These are phyloP conservation scores for Olivierus martensii DNA, from an alignment of 1,140 invertebrate genomes.

Conservation along the genomic window DNA sequence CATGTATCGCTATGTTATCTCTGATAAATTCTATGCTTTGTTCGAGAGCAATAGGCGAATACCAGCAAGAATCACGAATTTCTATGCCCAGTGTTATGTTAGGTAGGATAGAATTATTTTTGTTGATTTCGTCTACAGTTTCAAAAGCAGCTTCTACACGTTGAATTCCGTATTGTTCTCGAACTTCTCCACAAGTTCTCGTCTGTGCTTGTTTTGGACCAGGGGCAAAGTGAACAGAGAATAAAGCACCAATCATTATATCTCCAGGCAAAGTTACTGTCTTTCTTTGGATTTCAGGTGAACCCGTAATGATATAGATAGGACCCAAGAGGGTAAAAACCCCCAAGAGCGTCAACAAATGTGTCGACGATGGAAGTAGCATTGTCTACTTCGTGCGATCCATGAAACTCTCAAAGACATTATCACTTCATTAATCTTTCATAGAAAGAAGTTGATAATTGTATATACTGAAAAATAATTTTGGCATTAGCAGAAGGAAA, in stretches of 20 bases:
- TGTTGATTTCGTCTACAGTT: conserved; percentile 42
- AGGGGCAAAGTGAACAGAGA: conserved; percentile 56
- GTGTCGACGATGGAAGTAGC: no score
- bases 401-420: no score
- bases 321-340: no score
- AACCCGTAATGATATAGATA: no score
- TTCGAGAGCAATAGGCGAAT: conserved; percentile 53
- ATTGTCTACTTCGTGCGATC: no score
- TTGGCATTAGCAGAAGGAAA: no score
- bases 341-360: no score
- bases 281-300: neutral
- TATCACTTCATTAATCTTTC: no score
- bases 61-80: conserved; percentile 66
- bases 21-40: conserved; percentile 59
- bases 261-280: conserved; percentile 36
- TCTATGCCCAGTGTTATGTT: conserved; percentile 55
- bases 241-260: conserved; percentile 55
- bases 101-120: conserved; percentile 32
- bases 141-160: conserved; percentile 51
- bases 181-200: conserved; percentile 45
- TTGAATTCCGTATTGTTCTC: conserved; percentile 66
- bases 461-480: no score
- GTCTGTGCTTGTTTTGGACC: conserved; percentile 35
- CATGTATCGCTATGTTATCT: conserved; percentile 43
- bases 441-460: no score